Evolutionary conservation across 35 echinoderm and acorn worm genomes (phyloP), one percentile per base, ranked within the genome.

Genomic region (Apostichopus japonicus): DNA sequence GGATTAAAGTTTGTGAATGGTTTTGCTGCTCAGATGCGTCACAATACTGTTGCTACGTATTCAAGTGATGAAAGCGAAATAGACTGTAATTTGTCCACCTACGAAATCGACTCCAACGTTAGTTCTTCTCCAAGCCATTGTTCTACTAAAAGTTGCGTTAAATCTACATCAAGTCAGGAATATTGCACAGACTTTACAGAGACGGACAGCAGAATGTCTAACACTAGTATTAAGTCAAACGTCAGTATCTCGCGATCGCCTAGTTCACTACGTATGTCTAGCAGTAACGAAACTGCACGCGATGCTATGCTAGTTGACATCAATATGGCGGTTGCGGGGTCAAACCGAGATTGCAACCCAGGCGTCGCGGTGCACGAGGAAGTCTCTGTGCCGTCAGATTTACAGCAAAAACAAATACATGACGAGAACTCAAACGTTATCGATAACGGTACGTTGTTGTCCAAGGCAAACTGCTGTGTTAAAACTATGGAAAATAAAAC

Each of bases 1-100:
- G 86, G 59, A 33, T 16, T 72, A 65, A 77, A 72, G 33, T 91
- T 91, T 91, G 90, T 91, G 53, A 91, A 91, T 91, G 90, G 90
- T 53, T 91, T 91, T 58, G 90, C 90, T 56, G 71, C 90, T 22
- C 90, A 91, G 27, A 91, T 91, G 61, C 53, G 90, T 52, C 90
- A 91, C 54, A 91, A 91, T 19, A 79, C 27, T 56, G 90, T 78
- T 55, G 90, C 90, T 78, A 24, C 53, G 15, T 52, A 91, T 79
- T 56, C 52, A 16, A 91, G 90, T 21, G 90, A 91, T 25, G 90
- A 91, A 19, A 91, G 90, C 77, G 86, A 89, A 3, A 15, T n/a
- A 82, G 86, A 89, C 10, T 33, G 70, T 27, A 89, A 72, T 72
- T 53, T 91, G 15, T 79, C 90, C 21, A 78, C 24, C 90, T 91